Conservation (phyloP, 1,140 invertebrate genomes). For the Parapsyche elsis region DNA sequence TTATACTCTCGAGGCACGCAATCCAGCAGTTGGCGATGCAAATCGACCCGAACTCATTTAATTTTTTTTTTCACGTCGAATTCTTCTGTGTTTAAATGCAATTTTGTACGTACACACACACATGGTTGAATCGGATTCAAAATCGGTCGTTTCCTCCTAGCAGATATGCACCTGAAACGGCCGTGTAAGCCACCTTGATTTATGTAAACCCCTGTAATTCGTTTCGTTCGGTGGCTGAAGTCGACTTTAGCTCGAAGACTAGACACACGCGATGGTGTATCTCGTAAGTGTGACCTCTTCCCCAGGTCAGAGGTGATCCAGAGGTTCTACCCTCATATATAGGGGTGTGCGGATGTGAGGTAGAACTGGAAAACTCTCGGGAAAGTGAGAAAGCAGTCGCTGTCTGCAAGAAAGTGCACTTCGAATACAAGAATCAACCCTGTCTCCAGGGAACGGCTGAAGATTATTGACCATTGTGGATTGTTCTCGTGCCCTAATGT, state of each 20-base stretch:
- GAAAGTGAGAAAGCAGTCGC: background rate
- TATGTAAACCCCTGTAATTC: slow-evolving; percentile 33
- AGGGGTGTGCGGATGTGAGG: background rate
- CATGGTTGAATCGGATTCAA: too few species aligned
- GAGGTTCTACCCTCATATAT: background rate
- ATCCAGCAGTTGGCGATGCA: slow-evolving; percentile 10
- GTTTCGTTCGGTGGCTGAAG: slow-evolving; percentile 13
- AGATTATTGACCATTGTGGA: background rate
- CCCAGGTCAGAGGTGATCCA: slow-evolving; percentile 3
- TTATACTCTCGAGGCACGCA: slow-evolving; percentile 20
- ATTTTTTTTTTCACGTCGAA: background rate
- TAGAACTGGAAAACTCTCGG: background rate
- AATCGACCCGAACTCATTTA: slow-evolving; percentile 4
- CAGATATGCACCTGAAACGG: background rate
- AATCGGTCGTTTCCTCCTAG: background rate
- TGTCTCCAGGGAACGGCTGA: background rate
- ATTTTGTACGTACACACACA: background rate
- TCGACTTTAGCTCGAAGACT: slow-evolving; percentile 1
- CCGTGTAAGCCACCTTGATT: slow-evolving; percentile 17
- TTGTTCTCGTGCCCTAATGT: background rate
- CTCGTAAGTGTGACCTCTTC: background rate
- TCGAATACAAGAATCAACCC: slow-evolving; percentile 4
- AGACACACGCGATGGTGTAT: background rate
- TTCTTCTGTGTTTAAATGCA: background rate
- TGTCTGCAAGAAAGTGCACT: slow-evolving; percentile 10